Conservation (phyloP, 2,888 invertebrate genomes). For the Amaurobius ferox region DNA sequence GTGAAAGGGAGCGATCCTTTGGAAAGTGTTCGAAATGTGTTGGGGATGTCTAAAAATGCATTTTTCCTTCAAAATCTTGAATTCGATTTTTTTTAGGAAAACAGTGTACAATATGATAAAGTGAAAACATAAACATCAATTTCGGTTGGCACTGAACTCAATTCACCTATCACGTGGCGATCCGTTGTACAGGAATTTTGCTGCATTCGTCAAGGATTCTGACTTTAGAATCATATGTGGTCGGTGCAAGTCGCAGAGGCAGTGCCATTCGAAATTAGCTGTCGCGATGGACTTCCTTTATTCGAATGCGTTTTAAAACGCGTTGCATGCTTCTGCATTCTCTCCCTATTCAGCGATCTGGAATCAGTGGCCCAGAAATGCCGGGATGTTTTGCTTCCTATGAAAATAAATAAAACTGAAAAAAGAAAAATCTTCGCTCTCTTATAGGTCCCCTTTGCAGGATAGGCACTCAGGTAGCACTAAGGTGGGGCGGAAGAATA, state of each 20-base stretch:
- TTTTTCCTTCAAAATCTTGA: too few relatives aligned
- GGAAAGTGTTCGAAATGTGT: too few relatives aligned
- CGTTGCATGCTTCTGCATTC: conserved; percentile 12
- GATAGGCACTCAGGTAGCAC: conserved; percentile 34
- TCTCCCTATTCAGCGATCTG: background rate
- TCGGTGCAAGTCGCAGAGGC: background rate
- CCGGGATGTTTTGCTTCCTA: conserved; percentile 28
- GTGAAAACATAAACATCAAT: too few relatives aligned
- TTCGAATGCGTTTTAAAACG: background rate
- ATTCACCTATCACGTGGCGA: too few relatives aligned
- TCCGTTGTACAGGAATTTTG: too few relatives aligned
- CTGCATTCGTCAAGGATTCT: too few relatives aligned
- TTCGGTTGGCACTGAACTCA: too few relatives aligned
- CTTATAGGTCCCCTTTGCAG: conserved; percentile 22
- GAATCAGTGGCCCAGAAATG: conserved; percentile 19
- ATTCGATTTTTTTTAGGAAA: too few relatives aligned
- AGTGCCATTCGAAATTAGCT: background rate
- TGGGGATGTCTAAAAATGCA: too few relatives aligned
- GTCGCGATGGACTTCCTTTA: conserved; percentile 5
- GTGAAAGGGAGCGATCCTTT: too few relatives aligned
- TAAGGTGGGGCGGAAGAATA: conserved; percentile 25
- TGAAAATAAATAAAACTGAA: conserved; percentile 13
- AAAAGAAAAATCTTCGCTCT: background rate
- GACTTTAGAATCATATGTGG: too few relatives aligned
- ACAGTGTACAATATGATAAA: too few relatives aligned